Base-by-base conservation (phyloP, 2,113 vertebrate species). In the Mystacornis crossleyi region DNA sequence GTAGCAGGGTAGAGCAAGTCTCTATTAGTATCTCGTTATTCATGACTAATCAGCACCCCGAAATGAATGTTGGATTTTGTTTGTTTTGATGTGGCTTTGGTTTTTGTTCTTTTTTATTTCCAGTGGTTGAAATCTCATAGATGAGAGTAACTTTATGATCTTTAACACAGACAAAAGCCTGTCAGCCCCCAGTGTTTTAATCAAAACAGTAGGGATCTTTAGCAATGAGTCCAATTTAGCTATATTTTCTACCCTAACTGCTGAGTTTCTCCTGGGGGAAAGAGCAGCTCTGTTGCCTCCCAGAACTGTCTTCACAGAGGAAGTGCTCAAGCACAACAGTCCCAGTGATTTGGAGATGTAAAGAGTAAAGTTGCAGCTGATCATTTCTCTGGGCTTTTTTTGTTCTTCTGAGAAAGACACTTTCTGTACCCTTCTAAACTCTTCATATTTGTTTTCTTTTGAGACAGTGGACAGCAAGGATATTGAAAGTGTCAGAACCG, bases 381-480 rank as follows among this genome's bases (percentile, higher is more conserved):
- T 92, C 20, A 28, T 81, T 90, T 43, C 36, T 90, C 66, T 50
- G 48, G 71, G 43, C 21, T 89, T 74, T 81, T 60, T 33, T 38
- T 53, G 13, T 53, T 53, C 38, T 60, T 53, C n/a, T 67, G 24
- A 31, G 1, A 14, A 71, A 64, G 60, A 89, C n/a, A 80, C 21
- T 77, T 94, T 80, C 81, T 8, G 2, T 95, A 54, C 45, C 54
- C 31, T 62, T 77, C 83, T 78, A 80, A 86, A 57, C 10, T 4
- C 60, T 94, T 95, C n/a, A 34, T 77, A 73, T 82, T 90, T 88
- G 18, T 65, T 92, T 91, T 66, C 67, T 91, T 90, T 86, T 92
- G 80, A 86, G 80, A 33, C n/a, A 69, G 25, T 83, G 86, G 62
- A 72, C 80, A 91, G 23, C 23, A 89, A 65, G 18, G 64, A 72